phyloP scores from a whole-genome alignment of 2,797 vertebrate species.

The Graptemys geographica region DNA sequence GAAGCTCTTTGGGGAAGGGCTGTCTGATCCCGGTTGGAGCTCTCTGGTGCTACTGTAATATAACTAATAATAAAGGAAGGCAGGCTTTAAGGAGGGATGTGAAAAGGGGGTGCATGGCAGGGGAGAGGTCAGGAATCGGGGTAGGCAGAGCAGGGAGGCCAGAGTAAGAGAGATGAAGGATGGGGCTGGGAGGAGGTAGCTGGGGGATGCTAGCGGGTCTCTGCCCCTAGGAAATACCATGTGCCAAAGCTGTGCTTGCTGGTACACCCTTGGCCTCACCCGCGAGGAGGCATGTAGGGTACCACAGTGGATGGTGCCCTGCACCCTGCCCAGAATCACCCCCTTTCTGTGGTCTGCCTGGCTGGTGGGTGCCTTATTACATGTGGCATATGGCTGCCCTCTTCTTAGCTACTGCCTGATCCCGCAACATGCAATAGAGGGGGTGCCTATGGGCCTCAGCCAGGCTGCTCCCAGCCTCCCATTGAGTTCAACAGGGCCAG shows the following conservation, averaged over 20 bases:
- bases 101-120: too few species aligned
- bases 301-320: background rate
- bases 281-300: accelerated
- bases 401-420: background rate
- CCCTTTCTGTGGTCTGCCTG: background rate
- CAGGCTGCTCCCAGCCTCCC: background rate
- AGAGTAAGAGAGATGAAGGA: background rate
- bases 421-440: background rate
- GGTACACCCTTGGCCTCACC: background rate
- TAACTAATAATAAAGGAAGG: background rate
- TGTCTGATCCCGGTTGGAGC: background rate
- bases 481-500: background rate
- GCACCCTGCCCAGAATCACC: background rate
- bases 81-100: too few species aligned
- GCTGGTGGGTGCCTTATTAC: background rate
- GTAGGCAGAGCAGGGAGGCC: background rate
- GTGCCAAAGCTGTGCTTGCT: background rate
- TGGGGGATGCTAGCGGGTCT: background rate
- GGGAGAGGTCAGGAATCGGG: background rate
- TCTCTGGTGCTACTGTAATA: background rate
- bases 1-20: background rate
- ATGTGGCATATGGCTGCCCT: background rate
- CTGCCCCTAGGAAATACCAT: background rate
- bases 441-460: background rate
- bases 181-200: background rate